phyloP scores from a whole-genome alignment of 1,140 invertebrate species.

The Drosophila nasuta region DNA sequence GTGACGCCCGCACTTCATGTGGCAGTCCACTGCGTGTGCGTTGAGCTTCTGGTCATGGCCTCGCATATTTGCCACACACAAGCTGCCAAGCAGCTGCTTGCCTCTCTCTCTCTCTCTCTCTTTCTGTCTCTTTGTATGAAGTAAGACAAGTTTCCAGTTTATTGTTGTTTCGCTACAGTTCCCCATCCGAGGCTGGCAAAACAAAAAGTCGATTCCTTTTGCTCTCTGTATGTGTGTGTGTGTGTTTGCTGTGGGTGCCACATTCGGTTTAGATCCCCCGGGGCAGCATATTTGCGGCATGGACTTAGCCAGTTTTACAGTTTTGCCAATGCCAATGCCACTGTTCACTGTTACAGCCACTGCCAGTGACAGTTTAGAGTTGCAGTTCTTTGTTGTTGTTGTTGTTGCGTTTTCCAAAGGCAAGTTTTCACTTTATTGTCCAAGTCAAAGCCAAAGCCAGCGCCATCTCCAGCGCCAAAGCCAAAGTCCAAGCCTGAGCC shows the following conservation, averaged over 20 bases:
- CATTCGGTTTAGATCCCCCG: conserved; percentile 30
- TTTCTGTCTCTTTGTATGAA: conserved; percentile 1
- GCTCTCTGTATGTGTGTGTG: not conserved
- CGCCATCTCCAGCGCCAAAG: conserved; percentile 53
- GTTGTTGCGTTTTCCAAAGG: conserved; percentile 49
- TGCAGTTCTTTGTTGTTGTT: conserved; percentile 15
- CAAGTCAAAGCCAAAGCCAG: conserved; percentile 54
- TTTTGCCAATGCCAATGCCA: conserved; percentile 37
- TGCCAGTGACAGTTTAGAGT: conserved; percentile 26
- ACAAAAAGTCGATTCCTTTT: conserved; percentile 47
- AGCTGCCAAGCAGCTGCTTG: conserved; percentile 21
- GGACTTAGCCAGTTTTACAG: conserved; percentile 50
- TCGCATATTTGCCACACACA: conserved; percentile 35
- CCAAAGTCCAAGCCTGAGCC: conserved; percentile 65
- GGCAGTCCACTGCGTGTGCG: not conserved
- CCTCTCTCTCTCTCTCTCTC: not conserved
- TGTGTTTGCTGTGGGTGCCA: conserved; percentile 38
- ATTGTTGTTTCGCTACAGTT: conserved; percentile 46
- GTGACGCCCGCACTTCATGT: conserved; percentile 1
- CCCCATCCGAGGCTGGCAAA: conserved; percentile 20
- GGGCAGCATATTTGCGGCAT: conserved; percentile 57
- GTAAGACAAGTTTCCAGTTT: conserved; percentile 39
- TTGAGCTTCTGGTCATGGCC: not conserved
- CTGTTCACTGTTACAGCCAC: conserved; percentile 60
- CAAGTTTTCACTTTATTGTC: conserved; percentile 79